These are phyloP conservation scores for Watersipora subatra DNA, from an alignment of 1,140 invertebrate genomes.

Conservation along the genomic window DNA sequence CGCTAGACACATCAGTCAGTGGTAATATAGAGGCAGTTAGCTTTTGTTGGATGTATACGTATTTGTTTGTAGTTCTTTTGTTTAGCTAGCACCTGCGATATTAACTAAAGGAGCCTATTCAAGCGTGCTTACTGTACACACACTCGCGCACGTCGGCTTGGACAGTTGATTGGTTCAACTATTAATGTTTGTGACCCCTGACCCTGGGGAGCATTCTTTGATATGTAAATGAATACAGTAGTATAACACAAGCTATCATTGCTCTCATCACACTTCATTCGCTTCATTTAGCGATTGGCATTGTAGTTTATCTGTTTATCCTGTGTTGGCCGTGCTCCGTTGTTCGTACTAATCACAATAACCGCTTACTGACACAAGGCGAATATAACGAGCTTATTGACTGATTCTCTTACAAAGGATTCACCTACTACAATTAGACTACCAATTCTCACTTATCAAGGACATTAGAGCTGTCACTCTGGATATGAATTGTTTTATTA, in stretches of 20 bases:
- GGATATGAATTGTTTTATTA: too few relatives aligned
- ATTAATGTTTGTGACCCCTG: neutral
- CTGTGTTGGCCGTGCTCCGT: neutral
- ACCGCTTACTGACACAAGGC: too few relatives aligned
- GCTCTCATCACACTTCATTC: neutral
- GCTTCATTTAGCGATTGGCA: neutral
- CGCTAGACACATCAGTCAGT: too few relatives aligned
- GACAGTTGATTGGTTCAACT: neutral
- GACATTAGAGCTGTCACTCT: too few relatives aligned
- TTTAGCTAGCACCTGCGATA: neutral
- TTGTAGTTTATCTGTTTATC: neutral
- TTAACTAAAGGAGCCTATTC: neutral
- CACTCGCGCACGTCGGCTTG: too few relatives aligned
- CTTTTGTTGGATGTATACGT: neutral
- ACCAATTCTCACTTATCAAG: too few relatives aligned
- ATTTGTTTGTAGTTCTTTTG: neutral
- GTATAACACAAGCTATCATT: too few relatives aligned
- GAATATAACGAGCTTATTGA: too few relatives aligned
- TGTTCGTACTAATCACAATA: too few relatives aligned
- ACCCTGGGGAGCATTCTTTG: neutral
- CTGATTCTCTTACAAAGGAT: too few relatives aligned
- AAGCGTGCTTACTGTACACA: neutral
- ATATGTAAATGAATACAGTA: neutral
- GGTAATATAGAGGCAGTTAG: too few relatives aligned
- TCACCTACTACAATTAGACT: too few relatives aligned